Conservation (phyloP, 2,113 vertebrate species). For the Jaculus jaculus region DNA sequence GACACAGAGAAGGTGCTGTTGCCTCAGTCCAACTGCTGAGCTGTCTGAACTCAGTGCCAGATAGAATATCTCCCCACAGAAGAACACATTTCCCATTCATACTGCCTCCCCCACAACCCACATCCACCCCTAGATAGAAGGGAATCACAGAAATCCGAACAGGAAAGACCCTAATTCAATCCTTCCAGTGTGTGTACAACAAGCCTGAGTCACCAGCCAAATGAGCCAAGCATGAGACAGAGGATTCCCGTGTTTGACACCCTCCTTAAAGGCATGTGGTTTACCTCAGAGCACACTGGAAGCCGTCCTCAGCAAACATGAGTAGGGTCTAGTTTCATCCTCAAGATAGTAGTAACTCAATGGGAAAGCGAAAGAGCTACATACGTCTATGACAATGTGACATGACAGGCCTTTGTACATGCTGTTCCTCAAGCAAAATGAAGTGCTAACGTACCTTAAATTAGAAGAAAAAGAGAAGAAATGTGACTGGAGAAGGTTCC, state of each 20-base stretch:
- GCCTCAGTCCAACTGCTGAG: background rate
- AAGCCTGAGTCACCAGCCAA: background rate
- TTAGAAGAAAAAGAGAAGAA: background rate
- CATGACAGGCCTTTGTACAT: background rate
- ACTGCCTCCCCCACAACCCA: background rate
- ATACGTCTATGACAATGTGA: background rate
- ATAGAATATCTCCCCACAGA: background rate
- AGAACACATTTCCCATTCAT: background rate
- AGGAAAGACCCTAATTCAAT: background rate
- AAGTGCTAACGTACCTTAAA: background rate
- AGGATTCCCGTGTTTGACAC: constrained; percentile 18
- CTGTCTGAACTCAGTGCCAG: background rate
- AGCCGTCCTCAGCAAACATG: background rate
- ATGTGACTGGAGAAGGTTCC: background rate
- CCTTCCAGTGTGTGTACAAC: background rate
- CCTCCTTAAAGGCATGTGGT: background rate
- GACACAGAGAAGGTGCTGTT: background rate
- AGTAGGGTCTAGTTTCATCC: background rate
- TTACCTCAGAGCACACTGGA: constrained; percentile 20
- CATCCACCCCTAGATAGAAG: background rate
- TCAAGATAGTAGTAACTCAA: background rate
- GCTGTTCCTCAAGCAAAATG: background rate
- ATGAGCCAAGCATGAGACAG: constrained; percentile 3
- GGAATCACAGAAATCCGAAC: background rate
- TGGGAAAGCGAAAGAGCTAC: background rate